Percentiles rank a stretch among this genome's conserved stretches.
Evolutionary conservation across 2,888 invertebrate genomes (phyloP).

Genomic region (Drosophila kanekoi): DNA sequence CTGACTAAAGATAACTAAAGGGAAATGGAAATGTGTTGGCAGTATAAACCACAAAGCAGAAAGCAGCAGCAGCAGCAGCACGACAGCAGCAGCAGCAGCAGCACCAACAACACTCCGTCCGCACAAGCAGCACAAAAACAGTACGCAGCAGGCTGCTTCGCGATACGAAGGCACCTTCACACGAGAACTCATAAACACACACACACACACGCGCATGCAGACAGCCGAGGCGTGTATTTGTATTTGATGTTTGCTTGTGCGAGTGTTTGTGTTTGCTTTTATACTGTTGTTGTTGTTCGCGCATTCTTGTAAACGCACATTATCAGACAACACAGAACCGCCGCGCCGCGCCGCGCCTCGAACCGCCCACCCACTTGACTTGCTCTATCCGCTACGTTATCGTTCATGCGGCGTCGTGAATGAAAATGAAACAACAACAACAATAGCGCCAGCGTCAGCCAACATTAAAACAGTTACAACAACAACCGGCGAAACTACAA

Average conservation of each 20-base stretch:
- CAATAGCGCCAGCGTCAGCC: constrained; percentile 12
- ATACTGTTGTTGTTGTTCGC: constrained; percentile 38
- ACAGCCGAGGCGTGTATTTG: constrained; percentile 29
- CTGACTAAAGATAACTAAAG: constrained; percentile 84
- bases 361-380: not conserved
- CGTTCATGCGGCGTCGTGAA: constrained; percentile 52
- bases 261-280: constrained; percentile 47
- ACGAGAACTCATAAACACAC: constrained; percentile 45
- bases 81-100: constrained; percentile 39
- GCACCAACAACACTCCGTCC: constrained; percentile 30
- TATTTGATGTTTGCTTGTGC: constrained; percentile 36
- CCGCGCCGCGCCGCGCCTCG: not conserved
- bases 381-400: constrained; percentile 33
- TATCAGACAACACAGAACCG: constrained; percentile 45
- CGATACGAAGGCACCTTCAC: constrained; percentile 30
- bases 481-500: constrained; percentile 57
- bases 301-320: constrained; percentile 59
- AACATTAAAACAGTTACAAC: constrained; percentile 45
- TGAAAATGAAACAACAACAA: constrained; percentile 48
- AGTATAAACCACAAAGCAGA: constrained; percentile 75
- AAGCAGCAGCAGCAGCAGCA: constrained; percentile 57
- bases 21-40: constrained; percentile 81
- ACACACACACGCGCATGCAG: not conserved
- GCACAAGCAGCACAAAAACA: constrained; percentile 45
- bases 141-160: constrained; percentile 46